Conservation (phyloP, 2,797 vertebrate genomes). For the Schizopygopsis malacanthus region DNA sequence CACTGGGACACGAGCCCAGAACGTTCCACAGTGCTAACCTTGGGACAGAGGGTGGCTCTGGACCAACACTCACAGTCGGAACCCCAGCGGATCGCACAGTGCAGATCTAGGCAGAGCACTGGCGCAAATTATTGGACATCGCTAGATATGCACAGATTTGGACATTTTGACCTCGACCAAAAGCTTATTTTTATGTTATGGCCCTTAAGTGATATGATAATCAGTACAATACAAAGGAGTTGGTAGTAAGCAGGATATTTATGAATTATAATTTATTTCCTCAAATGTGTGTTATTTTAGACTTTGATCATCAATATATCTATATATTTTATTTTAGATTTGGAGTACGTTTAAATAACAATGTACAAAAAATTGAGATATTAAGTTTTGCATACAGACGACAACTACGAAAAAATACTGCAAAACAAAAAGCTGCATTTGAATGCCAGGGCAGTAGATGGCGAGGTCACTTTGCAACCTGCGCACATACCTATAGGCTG, state of each 20-base stretch:
- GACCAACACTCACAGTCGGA: conserved; percentile 61
- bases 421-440: too few relatives aligned
- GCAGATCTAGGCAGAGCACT: conserved; percentile 41
- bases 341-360: too few relatives aligned
- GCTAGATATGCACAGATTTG: conserved; percentile 29
- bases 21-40: conserved; percentile 80
- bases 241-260: neutral
- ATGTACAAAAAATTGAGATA: too few relatives aligned
- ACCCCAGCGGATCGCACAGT: conserved; percentile 57
- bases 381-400: too few relatives aligned
- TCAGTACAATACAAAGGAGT: neutral
- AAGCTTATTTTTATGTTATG: neutral
- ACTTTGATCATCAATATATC: too few relatives aligned
- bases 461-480: neutral
- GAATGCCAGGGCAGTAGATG: neutral
- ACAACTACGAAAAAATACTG: neutral
- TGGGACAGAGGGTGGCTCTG: conserved; percentile 69
- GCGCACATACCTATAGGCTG: neutral
- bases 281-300: neutral
- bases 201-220: neutral
- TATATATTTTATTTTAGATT: too few relatives aligned
- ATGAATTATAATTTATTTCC: neutral
- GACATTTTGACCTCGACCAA: neutral
- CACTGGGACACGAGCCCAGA: conserved; percentile 82
- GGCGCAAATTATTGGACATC: conserved; percentile 20